Evolutionary conservation across 1,140 invertebrate species (phyloP), one percentile per base, ranked within the genome.

Genomic region (Asobara japonica): DNA sequence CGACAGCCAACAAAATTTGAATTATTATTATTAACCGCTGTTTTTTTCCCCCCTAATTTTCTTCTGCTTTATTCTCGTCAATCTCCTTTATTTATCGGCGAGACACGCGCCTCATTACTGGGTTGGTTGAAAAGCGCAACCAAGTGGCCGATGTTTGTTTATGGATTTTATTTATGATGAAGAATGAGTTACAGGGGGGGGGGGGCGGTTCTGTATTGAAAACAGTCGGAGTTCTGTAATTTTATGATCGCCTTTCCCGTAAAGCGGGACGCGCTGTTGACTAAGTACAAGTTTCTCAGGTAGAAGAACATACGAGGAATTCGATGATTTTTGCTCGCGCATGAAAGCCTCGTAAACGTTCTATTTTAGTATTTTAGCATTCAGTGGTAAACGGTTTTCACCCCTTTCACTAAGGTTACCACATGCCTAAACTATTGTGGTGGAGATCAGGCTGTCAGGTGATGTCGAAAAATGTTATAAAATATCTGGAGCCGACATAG

Each of bases 111-210:
- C 51, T 56, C 51, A 56, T 56, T 56, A 56, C 51, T 25, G 13
- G 22, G 22, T 5, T 56, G 25, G 51, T 25, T 25, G 20, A 56
- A 56, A 25, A 56, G 13, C 18, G 20, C 18, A 11, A 56, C 2
- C 22, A 22, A 56, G 18, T 22, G 7, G 6, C 51, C 51, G 2
- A 18, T 56, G 51, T 56, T 56, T 56, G 51, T 56, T 56, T 56
- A 56, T 56, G 51, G 51, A 56, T 56, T 56, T 56, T 56, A 56
- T 56, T 56, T 56, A 56, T 56, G 51, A 56, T 56, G 20, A 56
- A 56, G 18, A 56, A 56, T 56, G 51, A 56, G 51, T 56, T 56
- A 7, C 51, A 22, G 51, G 22, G 22, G 51, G 51, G 22, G 51
- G 51, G 25, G 51, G n/a, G n/a, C 41, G 5, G 13, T 16, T 45